Base-by-base conservation (phyloP, 2,888 invertebrate species). In the Amaurobius ferox region DNA sequence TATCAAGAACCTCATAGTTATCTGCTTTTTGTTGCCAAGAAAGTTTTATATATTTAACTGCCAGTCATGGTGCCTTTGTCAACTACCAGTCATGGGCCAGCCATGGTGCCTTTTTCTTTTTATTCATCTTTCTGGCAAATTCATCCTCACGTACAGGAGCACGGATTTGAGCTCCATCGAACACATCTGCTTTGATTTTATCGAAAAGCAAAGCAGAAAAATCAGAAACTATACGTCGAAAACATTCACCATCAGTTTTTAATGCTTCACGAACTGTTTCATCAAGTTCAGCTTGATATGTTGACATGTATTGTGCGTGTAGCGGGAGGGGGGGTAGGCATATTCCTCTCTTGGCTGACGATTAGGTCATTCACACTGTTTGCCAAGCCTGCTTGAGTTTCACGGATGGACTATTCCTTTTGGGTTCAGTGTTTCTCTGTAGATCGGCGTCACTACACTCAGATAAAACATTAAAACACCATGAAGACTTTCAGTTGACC, bases 61-160 rank as follows among this genome's bases (percentile, higher is more conserved):
- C 11, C 35, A 7, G 11, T 7, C 35, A 35, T 7, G 35, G 11
- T 7, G 11, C 5, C 11, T 35, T 7, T 5, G 35, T 35, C 5
- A 7, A 35, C 5, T 11, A 7, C 11, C 11, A 5, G 5, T 35
- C 16, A 23, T 9, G 16, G 16, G 66, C 3, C 26, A 66, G 66
- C 66, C 66, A 7, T 23, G 9, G 6, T 28, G 66, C 6, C 66
- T 5, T 66, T n/a, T 66, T 26, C 66, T 66, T 66, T 16, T 7
- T 26, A 29, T 66, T 66, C 66, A 66, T 66, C 66, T 66, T 66
- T 29, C 26, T 66, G 9, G n/a, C 9, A 66, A 66, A 66, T 66
- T 66, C 66, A 6, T 66, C 7, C 7, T 66, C 66, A 66, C 29
- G 9, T 9, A 66, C 29, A 66, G 26, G 66, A 28, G 66, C 66